Percentiles rank a stretch among this genome's conserved stretches.
phyloP scores from a whole-genome alignment of 2,797 vertebrate species.

The Scleropages formosus region DNA sequence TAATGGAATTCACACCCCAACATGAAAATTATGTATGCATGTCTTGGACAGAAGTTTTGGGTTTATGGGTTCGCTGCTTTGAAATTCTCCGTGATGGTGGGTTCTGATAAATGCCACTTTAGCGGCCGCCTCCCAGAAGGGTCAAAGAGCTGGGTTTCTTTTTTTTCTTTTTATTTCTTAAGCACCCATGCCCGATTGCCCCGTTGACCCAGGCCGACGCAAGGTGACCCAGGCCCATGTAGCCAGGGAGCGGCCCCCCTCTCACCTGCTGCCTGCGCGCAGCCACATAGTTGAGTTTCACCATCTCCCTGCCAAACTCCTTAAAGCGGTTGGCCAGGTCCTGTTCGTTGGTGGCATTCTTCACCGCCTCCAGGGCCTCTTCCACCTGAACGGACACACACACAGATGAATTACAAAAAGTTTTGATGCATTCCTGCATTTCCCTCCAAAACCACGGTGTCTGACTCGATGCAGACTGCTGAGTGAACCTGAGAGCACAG shows the following conservation, averaged over 20 bases:
- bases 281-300: constrained; percentile 96
- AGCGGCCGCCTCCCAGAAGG: not conserved
- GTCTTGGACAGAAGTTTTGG: not conserved
- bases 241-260: not conserved
- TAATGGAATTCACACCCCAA: not conserved
- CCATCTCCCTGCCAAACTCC: constrained; percentile 98
- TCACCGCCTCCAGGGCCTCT: constrained; percentile 91
- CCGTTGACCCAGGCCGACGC: not conserved
- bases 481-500: no score
- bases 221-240: no score
- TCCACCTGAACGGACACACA: constrained; percentile 77
- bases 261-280: constrained; percentile 92
- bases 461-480: not conserved
- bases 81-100: not conserved
- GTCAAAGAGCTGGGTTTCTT: not conserved
- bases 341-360: constrained; percentile 95
- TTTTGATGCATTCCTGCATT: not conserved
- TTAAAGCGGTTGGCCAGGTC: constrained; percentile 96
- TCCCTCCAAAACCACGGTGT: no score
- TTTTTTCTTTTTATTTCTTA: not conserved
- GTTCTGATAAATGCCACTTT: not conserved
- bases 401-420: constrained; percentile 9
- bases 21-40: not conserved
- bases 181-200: not conserved
- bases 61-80: not conserved